A percentile compares a stretch with the other conserved stretches of the same genome.
phyloP scores from a whole-genome alignment of 2,113 vertebrate genomes.

The Tichodroma muraria region DNA sequence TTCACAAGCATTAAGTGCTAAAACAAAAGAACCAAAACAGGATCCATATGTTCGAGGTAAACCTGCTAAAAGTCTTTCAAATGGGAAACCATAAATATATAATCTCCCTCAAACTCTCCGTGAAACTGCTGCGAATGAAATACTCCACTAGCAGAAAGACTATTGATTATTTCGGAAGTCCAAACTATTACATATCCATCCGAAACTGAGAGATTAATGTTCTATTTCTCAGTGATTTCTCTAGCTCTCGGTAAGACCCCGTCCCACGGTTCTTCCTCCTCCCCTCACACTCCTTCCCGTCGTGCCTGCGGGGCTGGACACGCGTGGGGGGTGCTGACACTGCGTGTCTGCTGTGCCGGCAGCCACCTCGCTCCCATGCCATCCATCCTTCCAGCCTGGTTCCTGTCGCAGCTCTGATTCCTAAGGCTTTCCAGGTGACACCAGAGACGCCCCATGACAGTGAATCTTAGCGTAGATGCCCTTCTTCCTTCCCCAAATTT shows the following conservation, averaged over 20 bases:
- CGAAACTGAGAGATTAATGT: background rate
- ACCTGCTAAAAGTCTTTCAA: slow-evolving; percentile 53
- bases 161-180: background rate
- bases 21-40: slow-evolving; percentile 59
- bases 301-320: background rate
- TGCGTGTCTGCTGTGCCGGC: accelerated
- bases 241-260: background rate
- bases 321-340: background rate
- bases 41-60: slow-evolving; percentile 45
- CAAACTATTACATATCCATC: background rate
- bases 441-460: background rate
- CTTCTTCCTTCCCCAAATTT: background rate
- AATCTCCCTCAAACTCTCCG: background rate
- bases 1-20: slow-evolving; percentile 55
- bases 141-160: background rate
- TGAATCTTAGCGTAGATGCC: accelerated
- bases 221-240: background rate
- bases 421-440: background rate
- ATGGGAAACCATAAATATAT: slow-evolving; percentile 46
- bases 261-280: background rate
- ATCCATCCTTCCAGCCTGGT: accelerated
- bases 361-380: accelerated
- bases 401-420: background rate
- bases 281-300: background rate
- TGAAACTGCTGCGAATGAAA: background rate